Evolutionary conservation across 2,113 vertebrate genomes (phyloP).

Genomic region (Muscicapa adusta): DNA sequence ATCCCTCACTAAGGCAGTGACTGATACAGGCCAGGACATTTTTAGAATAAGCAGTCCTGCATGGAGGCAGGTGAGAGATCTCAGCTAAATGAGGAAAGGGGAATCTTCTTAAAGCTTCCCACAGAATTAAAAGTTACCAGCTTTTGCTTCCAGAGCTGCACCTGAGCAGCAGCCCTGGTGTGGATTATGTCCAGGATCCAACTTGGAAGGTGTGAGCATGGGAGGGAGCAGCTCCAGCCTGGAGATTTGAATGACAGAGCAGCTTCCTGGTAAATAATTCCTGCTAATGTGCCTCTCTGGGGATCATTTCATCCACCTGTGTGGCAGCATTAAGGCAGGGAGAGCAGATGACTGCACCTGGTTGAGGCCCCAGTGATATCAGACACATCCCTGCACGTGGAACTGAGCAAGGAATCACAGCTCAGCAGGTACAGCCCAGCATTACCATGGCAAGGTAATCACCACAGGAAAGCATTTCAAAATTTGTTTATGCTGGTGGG

Average conservation of each 20-base stretch:
- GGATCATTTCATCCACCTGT: not conserved
- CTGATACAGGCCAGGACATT: not conserved
- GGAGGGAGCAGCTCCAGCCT: not conserved
- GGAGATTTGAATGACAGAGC: not conserved
- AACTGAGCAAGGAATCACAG: not conserved
- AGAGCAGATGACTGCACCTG: not conserved
- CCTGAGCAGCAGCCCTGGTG: not conserved
- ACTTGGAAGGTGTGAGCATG: accelerated
- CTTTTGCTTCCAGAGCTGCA: not conserved
- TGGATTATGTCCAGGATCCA: accelerated
- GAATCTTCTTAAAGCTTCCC: not conserved
- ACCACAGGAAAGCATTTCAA: not conserved
- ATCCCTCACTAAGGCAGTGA: not conserved
- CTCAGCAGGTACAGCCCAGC: not conserved
- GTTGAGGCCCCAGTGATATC: not conserved
- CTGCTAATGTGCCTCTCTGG: not conserved
- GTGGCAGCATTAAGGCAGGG: not conserved
- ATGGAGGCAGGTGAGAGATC: not conserved
- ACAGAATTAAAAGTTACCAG: not conserved
- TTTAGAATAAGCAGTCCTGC: not conserved
- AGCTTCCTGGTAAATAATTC: not conserved
- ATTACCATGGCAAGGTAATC: not conserved
- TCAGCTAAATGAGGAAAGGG: not conserved
- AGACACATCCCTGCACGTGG: not conserved
- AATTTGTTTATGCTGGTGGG: not conserved